Percentiles rank a stretch among this genome's conserved stretches.
Evolutionary conservation across 1,140 invertebrate genomes (phyloP).

Genomic region (Pomacea maculata): DNA sequence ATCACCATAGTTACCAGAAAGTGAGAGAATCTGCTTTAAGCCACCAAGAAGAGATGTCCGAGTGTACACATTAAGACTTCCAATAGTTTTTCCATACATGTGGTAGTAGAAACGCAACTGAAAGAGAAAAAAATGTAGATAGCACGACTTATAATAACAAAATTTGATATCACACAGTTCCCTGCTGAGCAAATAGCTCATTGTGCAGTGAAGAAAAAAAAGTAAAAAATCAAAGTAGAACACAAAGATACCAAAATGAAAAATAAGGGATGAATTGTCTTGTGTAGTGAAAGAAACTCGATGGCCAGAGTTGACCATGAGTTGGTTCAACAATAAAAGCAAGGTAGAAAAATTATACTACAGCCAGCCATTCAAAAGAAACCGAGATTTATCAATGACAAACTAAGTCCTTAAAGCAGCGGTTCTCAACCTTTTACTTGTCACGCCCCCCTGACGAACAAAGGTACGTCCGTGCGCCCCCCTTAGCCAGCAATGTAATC

Average conservation of each 20-base stretch:
- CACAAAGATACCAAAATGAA: neutral
- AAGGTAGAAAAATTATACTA: too few relatives aligned
- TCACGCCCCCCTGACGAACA: too few relatives aligned
- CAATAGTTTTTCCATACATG: slow-evolving; percentile 63
- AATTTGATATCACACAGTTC: neutral
- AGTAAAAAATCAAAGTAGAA: neutral
- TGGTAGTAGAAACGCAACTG: slow-evolving; percentile 61
- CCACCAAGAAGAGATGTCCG: slow-evolving; percentile 37
- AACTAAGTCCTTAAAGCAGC: too few relatives aligned
- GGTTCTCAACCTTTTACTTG: too few relatives aligned
- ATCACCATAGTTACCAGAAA: slow-evolving; percentile 53
- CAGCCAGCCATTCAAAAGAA: too few relatives aligned
- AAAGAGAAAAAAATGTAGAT: slow-evolving; percentile 9
- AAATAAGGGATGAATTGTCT: neutral
- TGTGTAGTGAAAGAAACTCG: too few relatives aligned
- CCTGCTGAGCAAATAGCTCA: neutral
- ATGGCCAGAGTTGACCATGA: too few relatives aligned
- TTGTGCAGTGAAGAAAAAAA: neutral
- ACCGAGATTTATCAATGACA: too few relatives aligned
- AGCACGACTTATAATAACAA: neutral
- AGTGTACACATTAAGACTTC: slow-evolving; percentile 58
- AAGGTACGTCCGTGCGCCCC: too few relatives aligned
- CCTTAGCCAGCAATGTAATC: too few relatives aligned
- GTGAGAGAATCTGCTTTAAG: slow-evolving; percentile 42
- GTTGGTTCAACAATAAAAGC: neutral